Conservation (phyloP, 2,888 invertebrate genomes). For the Phengaris arion region DNA sequence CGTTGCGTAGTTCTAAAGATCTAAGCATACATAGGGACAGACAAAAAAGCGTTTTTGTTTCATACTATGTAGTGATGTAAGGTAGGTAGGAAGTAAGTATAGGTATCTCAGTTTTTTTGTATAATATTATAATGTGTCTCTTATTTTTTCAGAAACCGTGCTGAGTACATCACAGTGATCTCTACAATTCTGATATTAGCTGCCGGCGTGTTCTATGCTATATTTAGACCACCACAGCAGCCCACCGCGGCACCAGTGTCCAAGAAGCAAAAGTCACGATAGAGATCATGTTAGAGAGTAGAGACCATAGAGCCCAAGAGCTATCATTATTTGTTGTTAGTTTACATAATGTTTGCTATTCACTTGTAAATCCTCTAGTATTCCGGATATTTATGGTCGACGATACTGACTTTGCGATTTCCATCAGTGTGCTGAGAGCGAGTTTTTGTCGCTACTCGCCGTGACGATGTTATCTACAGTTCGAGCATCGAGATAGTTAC, state of each 20-base stretch:
- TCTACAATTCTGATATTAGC: constrained; percentile 79
- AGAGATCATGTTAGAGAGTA: constrained; percentile 32
- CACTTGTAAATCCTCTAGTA: background rate
- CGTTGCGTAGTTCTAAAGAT: too few relatives aligned
- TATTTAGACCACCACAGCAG: constrained; percentile 68
- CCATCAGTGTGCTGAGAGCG: too few relatives aligned
- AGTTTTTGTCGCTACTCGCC: too few relatives aligned
- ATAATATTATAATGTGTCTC: too few relatives aligned
- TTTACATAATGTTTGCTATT: background rate
- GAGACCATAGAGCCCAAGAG: background rate
- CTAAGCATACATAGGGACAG: too few relatives aligned
- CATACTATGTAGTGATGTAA: too few relatives aligned
- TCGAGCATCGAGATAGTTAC: too few relatives aligned
- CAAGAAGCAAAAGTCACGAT: constrained; percentile 56
- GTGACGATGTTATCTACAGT: too few relatives aligned
- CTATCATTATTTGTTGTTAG: background rate
- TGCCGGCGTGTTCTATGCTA: constrained; percentile 74
- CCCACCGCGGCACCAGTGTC: constrained; percentile 35
- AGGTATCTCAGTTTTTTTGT: too few relatives aligned
- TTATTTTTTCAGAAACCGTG: constrained; percentile 74
- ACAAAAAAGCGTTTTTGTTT: too few relatives aligned
- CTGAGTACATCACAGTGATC: constrained; percentile 82
- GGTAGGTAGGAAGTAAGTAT: too few relatives aligned
- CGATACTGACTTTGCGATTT: too few relatives aligned
- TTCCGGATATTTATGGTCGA: background rate